Evolutionary conservation across 2,888 invertebrate species (phyloP).

Genomic region (Odontocolon sp.): DNA sequence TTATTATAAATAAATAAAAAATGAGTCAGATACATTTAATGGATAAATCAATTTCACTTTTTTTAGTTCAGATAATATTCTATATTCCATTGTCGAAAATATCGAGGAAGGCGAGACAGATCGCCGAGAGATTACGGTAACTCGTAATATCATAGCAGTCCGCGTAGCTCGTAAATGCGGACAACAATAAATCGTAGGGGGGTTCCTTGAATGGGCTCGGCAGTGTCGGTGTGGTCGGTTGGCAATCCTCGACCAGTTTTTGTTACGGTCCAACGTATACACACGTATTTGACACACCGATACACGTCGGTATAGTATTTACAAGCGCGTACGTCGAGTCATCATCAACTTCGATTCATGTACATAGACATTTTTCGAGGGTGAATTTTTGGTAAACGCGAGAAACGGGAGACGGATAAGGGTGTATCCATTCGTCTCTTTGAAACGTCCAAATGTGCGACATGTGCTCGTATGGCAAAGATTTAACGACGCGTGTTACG

Average conservation of each 20-base stretch:
- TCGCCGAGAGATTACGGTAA: constrained; percentile 5
- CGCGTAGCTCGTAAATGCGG: constrained; percentile 32
- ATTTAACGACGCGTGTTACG: constrained; percentile 54
- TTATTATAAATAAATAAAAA: too few relatives aligned
- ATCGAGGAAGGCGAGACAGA: not conserved
- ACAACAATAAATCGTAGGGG: constrained; percentile 50
- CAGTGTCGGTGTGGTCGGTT: constrained; percentile 19
- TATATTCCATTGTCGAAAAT: not conserved
- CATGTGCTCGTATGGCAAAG: constrained; percentile 55
- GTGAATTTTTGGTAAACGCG: not conserved
- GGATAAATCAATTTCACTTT: too few relatives aligned
- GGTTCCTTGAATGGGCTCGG: constrained; percentile 50
- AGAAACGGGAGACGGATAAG: constrained; percentile 5
- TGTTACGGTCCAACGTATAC: constrained; percentile 11
- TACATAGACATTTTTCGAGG: not conserved
- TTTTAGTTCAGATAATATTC: not conserved
- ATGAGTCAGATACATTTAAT: too few relatives aligned
- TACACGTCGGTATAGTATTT: not conserved
- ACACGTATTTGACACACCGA: not conserved
- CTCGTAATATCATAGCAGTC: constrained; percentile 43
- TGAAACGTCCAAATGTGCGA: constrained; percentile 37
- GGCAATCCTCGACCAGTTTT: constrained; percentile 32
- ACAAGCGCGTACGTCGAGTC: constrained; percentile 3
- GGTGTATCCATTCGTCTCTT: constrained; percentile 9
- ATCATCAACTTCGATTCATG: constrained; percentile 4